Evolutionary conservation across 2,797 vertebrate species (phyloP).

Genomic region (Sebastes oblongus): DNA sequence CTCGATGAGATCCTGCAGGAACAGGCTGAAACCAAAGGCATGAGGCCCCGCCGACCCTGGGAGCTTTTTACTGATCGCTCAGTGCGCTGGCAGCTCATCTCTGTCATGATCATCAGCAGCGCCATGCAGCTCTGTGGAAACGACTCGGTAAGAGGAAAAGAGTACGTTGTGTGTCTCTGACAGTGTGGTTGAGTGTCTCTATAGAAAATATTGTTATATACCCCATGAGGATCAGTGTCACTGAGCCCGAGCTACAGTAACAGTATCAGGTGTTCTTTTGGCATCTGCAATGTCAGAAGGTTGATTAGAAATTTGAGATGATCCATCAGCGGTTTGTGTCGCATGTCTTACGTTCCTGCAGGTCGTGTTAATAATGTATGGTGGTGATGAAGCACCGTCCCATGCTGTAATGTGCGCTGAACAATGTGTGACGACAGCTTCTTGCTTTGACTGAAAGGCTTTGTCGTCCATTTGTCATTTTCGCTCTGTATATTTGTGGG

Average conservation of each 20-base stretch:
- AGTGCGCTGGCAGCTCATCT: conserved; percentile 86
- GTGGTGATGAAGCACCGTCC: not conserved
- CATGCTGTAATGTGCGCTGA: not conserved
- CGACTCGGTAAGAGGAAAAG: conserved; percentile 82
- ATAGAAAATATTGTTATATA: not conserved
- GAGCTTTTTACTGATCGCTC: conserved; percentile 83
- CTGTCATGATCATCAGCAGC: conserved; percentile 87
- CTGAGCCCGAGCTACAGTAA: conserved; percentile 17
- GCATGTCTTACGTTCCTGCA: not conserved
- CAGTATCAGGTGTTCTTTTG: conserved; percentile 34
- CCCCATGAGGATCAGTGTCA: conserved; percentile 3
- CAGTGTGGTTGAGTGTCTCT: not conserved
- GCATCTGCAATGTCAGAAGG: not conserved
- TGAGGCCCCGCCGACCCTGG: conserved; percentile 77
- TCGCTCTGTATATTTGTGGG: not conserved
- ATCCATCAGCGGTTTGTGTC: conserved; percentile 21
- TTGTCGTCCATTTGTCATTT: not conserved
- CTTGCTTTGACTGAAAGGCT: not conserved
- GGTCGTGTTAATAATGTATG: conserved; percentile 57
- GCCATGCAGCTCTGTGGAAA: conserved; percentile 94
- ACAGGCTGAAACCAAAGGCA: conserved; percentile 79
- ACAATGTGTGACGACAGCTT: not conserved
- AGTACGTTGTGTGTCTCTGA: not conserved
- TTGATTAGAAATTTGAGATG: conserved; percentile 63
- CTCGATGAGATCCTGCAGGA: conserved; percentile 89